Evolutionary conservation across 2,888 invertebrate genomes (phyloP).

Genomic region (Epinotia nisella): DNA sequence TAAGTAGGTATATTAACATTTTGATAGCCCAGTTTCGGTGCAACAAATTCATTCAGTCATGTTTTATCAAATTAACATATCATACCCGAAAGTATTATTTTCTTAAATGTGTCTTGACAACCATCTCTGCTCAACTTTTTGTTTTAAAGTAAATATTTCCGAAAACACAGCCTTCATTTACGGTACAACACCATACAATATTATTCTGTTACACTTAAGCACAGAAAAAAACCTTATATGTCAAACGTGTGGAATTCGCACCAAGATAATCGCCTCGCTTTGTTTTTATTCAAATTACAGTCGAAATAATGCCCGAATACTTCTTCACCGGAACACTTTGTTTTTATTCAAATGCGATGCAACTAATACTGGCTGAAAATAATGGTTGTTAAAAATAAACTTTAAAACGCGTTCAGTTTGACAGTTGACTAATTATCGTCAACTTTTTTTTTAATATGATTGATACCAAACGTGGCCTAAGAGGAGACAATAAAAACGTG

Average conservation of each 20-base stretch:
- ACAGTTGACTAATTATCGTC: conserved; percentile 8
- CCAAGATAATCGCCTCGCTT: conserved; percentile 2
- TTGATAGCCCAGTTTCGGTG: conserved; percentile 3
- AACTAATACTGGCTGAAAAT: conserved; percentile 1
- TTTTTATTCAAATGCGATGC: conserved; percentile 16
- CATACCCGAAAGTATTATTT: neutral
- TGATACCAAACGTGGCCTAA: conserved; percentile 12
- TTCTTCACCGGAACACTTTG: neutral
- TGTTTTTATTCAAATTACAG: conserved; percentile 26
- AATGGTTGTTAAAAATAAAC: conserved; percentile 23
- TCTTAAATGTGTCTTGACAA: conserved; percentile 1
- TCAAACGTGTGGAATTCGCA: neutral
- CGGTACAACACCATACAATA: no score
- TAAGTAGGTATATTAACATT: conserved; percentile 3
- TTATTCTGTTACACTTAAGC: no score
- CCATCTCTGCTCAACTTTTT: neutral
- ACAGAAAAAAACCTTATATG: neutral
- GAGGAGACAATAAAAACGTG: conserved; percentile 32
- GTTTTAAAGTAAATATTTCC: neutral
- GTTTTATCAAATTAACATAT: no score
- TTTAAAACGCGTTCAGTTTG: neutral
- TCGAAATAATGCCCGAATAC: conserved; percentile 7
- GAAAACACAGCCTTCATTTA: neutral
- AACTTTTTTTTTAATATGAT: neutral
- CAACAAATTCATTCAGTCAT: neutral